These are phyloP conservation scores for Misgurnus anguillicaudatus DNA, from an alignment of 2,113 vertebrate species.

Conservation along the genomic window DNA sequence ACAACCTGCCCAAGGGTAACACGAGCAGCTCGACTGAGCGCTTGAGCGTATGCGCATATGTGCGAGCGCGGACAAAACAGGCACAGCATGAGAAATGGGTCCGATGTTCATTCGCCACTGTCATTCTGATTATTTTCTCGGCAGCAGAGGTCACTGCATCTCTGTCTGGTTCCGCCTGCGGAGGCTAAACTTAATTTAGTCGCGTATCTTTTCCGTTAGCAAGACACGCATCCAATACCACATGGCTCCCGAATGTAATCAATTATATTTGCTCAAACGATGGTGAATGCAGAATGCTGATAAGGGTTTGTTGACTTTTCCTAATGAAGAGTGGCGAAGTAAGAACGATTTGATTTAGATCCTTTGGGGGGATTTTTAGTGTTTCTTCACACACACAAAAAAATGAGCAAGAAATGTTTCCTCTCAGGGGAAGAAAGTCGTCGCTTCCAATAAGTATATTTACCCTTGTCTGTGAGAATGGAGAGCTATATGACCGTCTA, in stretches of 20 bases:
- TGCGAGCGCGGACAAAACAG: background rate
- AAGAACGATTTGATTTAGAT: conserved; percentile 72
- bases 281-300: conserved; percentile 73
- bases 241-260: conserved; percentile 73
- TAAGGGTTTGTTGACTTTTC: conserved; percentile 71
- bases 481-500: conserved; percentile 47
- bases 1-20: conserved; percentile 9
- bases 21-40: background rate
- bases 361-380: conserved; percentile 61
- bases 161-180: conserved; percentile 63
- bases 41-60: background rate
- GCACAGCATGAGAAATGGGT: conserved; percentile 2
- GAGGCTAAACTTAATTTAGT: conserved; percentile 78
- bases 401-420: conserved; percentile 2
- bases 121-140: conserved; percentile 51
- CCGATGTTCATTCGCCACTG: conserved; percentile 16
- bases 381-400: conserved; percentile 55
- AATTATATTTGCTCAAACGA: conserved; percentile 74
- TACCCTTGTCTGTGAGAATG: background rate
- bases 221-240: conserved; percentile 66
- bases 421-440: background rate
- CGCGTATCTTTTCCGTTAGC: conserved; percentile 69
- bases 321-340: conserved; percentile 70
- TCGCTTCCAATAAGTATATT: background rate
- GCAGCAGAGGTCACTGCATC: conserved; percentile 69